Evolutionary conservation across 2,888 invertebrate species (phyloP).

Genomic region (Siphonodentalium dalli): DNA sequence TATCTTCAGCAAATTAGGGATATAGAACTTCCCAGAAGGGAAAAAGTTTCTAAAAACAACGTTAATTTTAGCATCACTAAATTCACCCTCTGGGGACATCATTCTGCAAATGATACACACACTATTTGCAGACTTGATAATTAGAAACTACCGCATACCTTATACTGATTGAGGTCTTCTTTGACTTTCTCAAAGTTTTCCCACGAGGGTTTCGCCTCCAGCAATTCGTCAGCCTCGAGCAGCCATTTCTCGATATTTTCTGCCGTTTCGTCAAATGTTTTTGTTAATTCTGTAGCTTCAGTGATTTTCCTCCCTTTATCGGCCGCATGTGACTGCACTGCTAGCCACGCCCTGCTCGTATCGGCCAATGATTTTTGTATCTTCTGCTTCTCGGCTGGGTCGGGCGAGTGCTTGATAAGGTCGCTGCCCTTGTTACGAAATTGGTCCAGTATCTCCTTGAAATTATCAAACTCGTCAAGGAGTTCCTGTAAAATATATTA

Average conservation of each 20-base stretch:
- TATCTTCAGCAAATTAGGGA: too few relatives aligned
- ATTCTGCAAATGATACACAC: too few relatives aligned
- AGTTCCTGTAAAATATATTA: constrained; percentile 38
- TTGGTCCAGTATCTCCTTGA: constrained; percentile 41
- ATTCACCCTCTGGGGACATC: too few relatives aligned
- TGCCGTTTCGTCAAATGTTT: constrained; percentile 41
- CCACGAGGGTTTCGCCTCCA: constrained; percentile 37
- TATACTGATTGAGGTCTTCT: constrained; percentile 42
- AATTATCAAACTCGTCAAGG: constrained; percentile 43
- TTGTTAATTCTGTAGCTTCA: constrained; percentile 45
- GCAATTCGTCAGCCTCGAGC: constrained; percentile 34
- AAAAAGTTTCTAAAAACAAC: too few relatives aligned
- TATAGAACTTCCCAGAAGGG: too few relatives aligned
- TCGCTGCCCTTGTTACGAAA: constrained; percentile 50
- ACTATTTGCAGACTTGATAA: too few relatives aligned
- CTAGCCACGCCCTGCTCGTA: constrained; percentile 46
- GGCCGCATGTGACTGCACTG: constrained; percentile 41
- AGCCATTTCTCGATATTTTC: constrained; percentile 42
- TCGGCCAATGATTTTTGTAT: constrained; percentile 47
- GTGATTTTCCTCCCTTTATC: constrained; percentile 43
- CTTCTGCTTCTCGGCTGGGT: constrained; percentile 44
- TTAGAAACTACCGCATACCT: too few relatives aligned
- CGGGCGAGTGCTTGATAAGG: constrained; percentile 43
- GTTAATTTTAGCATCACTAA: too few relatives aligned
- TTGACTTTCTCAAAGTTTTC: constrained; percentile 40